These are phyloP conservation scores for Diaprepes abbreviatus DNA, from an alignment of 2,888 invertebrate genomes.

Conservation along the genomic window DNA sequence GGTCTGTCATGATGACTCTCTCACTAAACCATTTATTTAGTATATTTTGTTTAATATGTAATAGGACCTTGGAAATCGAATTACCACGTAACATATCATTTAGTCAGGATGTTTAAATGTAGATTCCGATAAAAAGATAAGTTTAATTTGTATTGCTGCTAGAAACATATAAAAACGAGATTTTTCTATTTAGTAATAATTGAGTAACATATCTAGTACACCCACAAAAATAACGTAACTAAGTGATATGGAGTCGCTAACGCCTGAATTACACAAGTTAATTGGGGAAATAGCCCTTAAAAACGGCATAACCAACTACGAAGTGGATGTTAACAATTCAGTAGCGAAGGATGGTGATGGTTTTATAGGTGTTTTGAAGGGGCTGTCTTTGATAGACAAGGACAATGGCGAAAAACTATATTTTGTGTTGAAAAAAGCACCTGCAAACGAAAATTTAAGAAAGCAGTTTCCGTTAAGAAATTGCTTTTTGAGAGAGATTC, in stretches of 20 bases:
- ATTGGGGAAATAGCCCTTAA: conserved; percentile 1
- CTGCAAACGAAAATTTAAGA: conserved; percentile 25
- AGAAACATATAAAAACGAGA: too few species aligned
- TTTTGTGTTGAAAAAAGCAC: conserved; percentile 33
- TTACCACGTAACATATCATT: too few species aligned
- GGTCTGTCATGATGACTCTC: too few species aligned
- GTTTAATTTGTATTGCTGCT: too few species aligned
- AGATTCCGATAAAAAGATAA: too few species aligned
- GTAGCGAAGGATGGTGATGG: conserved; percentile 37
- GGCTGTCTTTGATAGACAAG: conserved; percentile 21
- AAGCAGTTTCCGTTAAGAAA: conserved; percentile 33
- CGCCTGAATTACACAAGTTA: conserved; percentile 3
- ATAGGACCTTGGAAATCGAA: too few species aligned
- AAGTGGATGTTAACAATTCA: background rate
- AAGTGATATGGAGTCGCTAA: conserved; percentile 21
- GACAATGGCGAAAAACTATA: conserved; percentile 26
- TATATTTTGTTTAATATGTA: too few species aligned
- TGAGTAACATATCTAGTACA: too few species aligned
- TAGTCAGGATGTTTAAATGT: too few species aligned
- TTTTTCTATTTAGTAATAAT: too few species aligned
- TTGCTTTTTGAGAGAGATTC: conserved; percentile 36
- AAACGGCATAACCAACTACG: conserved; percentile 15
- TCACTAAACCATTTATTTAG: too few species aligned
- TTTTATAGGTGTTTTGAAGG: conserved; percentile 35
- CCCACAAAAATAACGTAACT: too few species aligned